phyloP scores from a whole-genome alignment of 2,797 vertebrate species.

The Chloroceryle inda region DNA sequence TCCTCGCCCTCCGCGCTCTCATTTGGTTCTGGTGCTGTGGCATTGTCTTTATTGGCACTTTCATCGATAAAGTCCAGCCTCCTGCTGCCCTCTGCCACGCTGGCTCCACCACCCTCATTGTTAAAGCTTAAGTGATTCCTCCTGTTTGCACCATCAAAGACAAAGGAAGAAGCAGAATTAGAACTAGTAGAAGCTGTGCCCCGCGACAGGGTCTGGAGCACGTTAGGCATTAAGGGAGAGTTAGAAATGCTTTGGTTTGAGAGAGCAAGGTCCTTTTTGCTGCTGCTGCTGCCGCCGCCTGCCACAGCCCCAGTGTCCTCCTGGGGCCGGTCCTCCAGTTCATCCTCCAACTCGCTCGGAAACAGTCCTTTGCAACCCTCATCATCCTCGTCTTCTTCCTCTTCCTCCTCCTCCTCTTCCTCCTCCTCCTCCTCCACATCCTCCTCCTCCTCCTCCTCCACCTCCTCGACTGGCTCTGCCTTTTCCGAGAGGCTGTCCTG shows the following conservation, averaged over 20 bases:
- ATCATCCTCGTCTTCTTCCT: slow-evolving; percentile 86
- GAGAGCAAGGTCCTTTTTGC: slow-evolving; percentile 94
- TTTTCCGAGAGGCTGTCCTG: slow-evolving; percentile 80
- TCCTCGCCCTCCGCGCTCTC: slow-evolving; percentile 96
- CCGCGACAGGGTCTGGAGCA: slow-evolving; percentile 95
- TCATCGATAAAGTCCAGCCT: slow-evolving; percentile 92
- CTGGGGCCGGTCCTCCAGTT: slow-evolving; percentile 90
- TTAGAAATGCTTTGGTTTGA: slow-evolving; percentile 99
- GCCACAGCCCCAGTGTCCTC: slow-evolving; percentile 86
- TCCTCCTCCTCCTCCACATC: slow-evolving; percentile 84
- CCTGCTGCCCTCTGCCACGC: slow-evolving; percentile 90
- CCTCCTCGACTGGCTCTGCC: slow-evolving; percentile 84
- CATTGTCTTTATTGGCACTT: slow-evolving; percentile 99
- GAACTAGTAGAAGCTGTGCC: slow-evolving; percentile 91
- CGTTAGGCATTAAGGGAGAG: slow-evolving; percentile 99
- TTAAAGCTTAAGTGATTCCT: slow-evolving; percentile 99
- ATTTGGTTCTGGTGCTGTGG: slow-evolving; percentile 99
- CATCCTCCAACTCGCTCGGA: slow-evolving; percentile 90
- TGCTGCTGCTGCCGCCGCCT: slow-evolving; percentile 85
- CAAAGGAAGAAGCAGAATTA: slow-evolving; percentile 92
- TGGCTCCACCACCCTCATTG: slow-evolving; percentile 90
- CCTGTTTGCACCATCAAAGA: slow-evolving; percentile 92
- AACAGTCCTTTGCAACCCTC: slow-evolving; percentile 91
- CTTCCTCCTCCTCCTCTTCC: slow-evolving; percentile 85
- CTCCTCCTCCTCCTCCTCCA: slow-evolving; percentile 84